Base-by-base conservation (phyloP, 2,113 vertebrate genomes). In the Arvicanthis niloticus region DNA sequence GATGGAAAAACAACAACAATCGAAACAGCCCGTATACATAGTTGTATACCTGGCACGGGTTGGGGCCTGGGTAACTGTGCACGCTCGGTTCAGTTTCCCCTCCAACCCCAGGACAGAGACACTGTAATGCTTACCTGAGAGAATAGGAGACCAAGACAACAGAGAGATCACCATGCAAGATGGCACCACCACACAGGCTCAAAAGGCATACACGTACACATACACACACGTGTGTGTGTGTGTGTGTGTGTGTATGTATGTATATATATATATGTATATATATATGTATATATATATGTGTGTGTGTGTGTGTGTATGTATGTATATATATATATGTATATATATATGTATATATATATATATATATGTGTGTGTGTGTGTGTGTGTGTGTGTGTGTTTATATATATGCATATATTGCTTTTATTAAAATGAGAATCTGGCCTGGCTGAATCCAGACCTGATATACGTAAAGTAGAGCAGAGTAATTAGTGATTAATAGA, bases 401-500 rank as follows among this genome's bases (percentile, higher is more conserved):
- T 45, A 45, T 45, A 5, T 5, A 45, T 45, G 45, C 45, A 45
- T 45, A 45, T 45, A 5, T 73, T 37, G 70, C 86, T 77, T 94
- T 95, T 72, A 58, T 97, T 91, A 93, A 96, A 96, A 60, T 1
- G 29, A 77, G 87, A 76, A 3, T 51, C n/a, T 70, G 2, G 42
- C 82, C 34, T 65, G 68, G 42, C 51, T 88, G 26, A 62, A 88
- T 95, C 40, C 6, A 92, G 34, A 5, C 10, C 48, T 82, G 53
- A 60, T 76, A 91, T 31, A 73, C 9, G 73, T 82, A 91, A 68
- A 78, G 26, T 62, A 92, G 48, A 96, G 40, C 29, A 40, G 75
- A 94, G 19, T 84, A 68, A 92, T 22, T 58, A 45, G 42, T 88
- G 29, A 91, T 81, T 70, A 92, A 94, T 78, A 4, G 40, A 95